Percentiles rank a stretch among this genome's conserved stretches.
These are phyloP conservation scores for Illadopsis cleaveri DNA, from an alignment of 2,113 vertebrate genomes.

Conservation along the genomic window DNA sequence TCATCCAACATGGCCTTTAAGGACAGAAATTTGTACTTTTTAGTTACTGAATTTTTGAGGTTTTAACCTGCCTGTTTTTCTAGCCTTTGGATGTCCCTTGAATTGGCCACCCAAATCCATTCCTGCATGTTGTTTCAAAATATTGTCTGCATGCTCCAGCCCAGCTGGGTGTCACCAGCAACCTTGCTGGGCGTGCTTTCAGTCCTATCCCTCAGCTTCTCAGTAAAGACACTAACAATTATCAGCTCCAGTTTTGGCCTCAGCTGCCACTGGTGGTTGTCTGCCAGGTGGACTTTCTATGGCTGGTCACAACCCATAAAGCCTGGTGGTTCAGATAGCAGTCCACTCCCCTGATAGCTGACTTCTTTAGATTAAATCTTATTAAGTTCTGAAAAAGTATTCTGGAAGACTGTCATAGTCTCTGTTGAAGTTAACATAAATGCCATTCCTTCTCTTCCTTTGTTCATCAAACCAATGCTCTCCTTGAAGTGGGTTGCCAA, in stretches of 20 bases:
- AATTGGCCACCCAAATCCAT: not conserved
- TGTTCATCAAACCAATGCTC: not conserved
- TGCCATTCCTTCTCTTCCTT: not conserved
- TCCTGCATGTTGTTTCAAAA: not conserved
- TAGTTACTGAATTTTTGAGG: not conserved
- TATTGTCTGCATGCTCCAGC: not conserved
- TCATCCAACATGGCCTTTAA: not conserved
- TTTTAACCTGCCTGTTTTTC: not conserved
- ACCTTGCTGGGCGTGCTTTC: rapidly evolving
- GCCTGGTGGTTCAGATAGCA: not conserved
- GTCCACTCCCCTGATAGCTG: not conserved
- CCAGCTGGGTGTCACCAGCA: not conserved
- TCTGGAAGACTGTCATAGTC: not conserved
- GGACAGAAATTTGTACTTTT: not conserved
- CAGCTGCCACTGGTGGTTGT: not conserved
- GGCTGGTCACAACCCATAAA: not conserved
- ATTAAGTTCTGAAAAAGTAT: not conserved
- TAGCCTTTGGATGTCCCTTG: not conserved
- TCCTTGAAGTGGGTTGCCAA: not conserved
- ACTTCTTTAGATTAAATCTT: not conserved
- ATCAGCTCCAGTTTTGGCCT: not conserved
- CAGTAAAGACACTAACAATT: not conserved
- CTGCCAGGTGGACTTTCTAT: not conserved
- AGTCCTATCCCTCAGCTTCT: not conserved
- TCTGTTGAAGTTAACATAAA: not conserved